Evolutionary conservation across 92 coral and sea anemone genomes (phyloP).

Genomic region (Isaurus tuberculatus): DNA sequence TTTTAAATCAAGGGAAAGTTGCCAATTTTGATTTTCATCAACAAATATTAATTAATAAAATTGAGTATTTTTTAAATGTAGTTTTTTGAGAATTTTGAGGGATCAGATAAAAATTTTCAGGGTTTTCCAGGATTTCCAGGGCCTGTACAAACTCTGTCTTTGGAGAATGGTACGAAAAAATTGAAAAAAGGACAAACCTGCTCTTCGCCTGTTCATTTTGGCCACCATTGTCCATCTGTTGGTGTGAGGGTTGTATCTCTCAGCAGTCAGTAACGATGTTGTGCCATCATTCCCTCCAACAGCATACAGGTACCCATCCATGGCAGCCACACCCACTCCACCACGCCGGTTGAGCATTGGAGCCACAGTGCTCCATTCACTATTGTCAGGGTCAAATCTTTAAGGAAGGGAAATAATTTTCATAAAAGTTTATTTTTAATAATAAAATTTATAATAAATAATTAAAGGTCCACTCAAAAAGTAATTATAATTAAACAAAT

Average conservation of each 20-base stretch:
- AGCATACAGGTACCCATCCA: constrained; percentile 89
- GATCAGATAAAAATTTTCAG: no score
- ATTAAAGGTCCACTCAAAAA: neutral
- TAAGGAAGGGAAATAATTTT: neutral
- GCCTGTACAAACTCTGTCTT: neutral
- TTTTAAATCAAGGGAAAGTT: no score
- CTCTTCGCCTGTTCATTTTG: constrained; percentile 91
- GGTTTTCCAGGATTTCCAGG: no score
- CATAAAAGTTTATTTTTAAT: neutral
- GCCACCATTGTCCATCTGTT: constrained; percentile 85
- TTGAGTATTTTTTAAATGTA: no score
- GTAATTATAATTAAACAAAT: no score
- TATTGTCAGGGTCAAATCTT: constrained; percentile 93
- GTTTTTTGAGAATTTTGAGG: no score
- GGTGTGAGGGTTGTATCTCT: constrained; percentile 92
- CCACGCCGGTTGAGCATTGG: constrained; percentile 91
- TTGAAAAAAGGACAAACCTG: constrained; percentile 65
- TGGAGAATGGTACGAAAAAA: neutral
- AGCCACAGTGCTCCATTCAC: constrained; percentile 85
- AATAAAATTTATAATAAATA: neutral
- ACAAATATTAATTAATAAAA: no score
- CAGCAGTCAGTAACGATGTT: constrained; percentile 86
- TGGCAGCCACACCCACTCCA: constrained; percentile 94
- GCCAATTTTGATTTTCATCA: no score
- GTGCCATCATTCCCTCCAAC: constrained; percentile 98